Evolutionary conservation across 2,113 vertebrate genomes (phyloP), one percentile per base, ranked within the genome.

Genomic region (Ursus arctos): DNA sequence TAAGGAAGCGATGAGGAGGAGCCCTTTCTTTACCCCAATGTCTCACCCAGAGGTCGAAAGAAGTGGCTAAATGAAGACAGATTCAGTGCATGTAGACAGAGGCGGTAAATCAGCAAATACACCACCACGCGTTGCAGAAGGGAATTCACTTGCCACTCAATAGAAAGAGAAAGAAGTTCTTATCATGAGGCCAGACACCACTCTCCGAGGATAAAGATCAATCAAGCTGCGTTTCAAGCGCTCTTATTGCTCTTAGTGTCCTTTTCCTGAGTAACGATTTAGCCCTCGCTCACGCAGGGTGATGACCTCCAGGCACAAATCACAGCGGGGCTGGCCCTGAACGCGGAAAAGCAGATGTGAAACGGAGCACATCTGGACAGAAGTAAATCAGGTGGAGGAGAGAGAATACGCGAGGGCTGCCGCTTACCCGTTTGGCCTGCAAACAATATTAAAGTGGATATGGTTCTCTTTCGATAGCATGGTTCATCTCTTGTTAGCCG

Each of bases 21-120:
- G 8, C 83, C 28, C 26, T 36, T 59, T 24, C 18, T 14, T 91
- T 94, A 76, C 31, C 43, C 86, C 53, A 55, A 14, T 76, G 57
- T 74, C 69, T 93, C 92, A 94, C 85, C 40, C n/a, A 80, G 80
- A 86, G 49, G 43, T 89, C 87, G 95, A 96, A 93, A 51, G 71
- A 76, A 24, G 49, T 43, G 13, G n/a, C 69, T 97, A 69, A 83
- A 79, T 69, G 85, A 79, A 95, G 84, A 96, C 87, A 43, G 76
- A 36, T 93, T 95, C 0, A 2, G 63, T 74, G 69, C 14, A 31
- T 77, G 61, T 80, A 8, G 10, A 33, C 15, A 59, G 51, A 57
- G 49, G 63, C n/a, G 33, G n/a, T 43, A 53, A 88, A 89, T 96
- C 90, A 92, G 94, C 93, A 77, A 36, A 84, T 57, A 87, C 2